These are phyloP conservation scores for Forbesichthys agassizii DNA, from an alignment of 2,113 vertebrate genomes.

Conservation along the genomic window DNA sequence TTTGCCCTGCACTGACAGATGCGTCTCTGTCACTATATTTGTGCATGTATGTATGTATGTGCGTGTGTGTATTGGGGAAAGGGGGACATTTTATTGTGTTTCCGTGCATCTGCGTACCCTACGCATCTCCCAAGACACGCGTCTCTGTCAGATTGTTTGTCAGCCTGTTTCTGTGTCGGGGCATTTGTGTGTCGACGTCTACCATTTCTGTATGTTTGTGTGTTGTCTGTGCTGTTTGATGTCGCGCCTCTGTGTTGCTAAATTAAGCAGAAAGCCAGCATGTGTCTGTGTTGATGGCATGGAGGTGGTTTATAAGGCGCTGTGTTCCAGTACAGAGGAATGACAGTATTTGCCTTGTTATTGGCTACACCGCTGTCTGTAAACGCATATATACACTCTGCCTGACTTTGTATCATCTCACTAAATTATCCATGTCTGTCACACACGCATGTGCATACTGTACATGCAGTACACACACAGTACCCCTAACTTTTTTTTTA, in stretches of 20 bases:
- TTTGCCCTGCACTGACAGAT: conserved; percentile 16
- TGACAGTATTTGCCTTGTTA: conserved; percentile 41
- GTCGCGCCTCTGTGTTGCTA: conserved; percentile 38
- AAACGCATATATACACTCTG: conserved; percentile 9
- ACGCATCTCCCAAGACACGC: conserved; percentile 24
- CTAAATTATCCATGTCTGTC: too few species aligned
- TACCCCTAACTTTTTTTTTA: conserved; percentile 43
- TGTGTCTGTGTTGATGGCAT: neutral
- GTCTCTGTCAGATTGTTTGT: conserved; percentile 43
- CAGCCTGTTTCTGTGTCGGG: conserved; percentile 41
- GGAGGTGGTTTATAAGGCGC: neutral
- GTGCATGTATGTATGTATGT: neutral
- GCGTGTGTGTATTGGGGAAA: neutral
- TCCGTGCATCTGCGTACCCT: neutral
- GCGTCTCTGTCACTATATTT: neutral
- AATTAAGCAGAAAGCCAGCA: conserved; percentile 56
- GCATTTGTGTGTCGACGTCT: conserved; percentile 5
- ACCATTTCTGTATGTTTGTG: conserved; percentile 2
- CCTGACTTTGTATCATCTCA: too few species aligned
- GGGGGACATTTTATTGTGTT: neutral
- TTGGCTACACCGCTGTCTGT: conserved; percentile 46
- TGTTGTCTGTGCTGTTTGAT: conserved; percentile 19
- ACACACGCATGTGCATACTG: too few species aligned
- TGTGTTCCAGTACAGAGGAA: conserved; percentile 1
- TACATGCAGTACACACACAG: neutral